Evolutionary conservation across 2,113 vertebrate genomes (phyloP), one percentile per base, ranked within the genome.

Genomic region (Helogale parvula): DNA sequence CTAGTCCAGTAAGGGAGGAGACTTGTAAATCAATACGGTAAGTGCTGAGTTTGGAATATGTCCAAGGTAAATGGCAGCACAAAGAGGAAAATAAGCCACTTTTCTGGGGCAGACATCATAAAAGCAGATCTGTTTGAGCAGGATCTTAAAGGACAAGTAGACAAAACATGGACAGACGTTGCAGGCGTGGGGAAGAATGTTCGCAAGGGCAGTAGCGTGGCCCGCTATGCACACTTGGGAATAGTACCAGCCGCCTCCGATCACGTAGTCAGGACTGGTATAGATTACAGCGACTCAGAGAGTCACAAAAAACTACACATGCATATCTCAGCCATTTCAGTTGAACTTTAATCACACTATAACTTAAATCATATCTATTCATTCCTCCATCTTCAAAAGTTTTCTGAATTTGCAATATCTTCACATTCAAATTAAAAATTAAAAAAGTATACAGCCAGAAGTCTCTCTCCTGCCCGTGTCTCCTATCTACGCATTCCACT

Each of bases 361-460:
- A 88, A 85, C 17, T 90, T 66, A 90, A 94, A 83, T 84, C 25
- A 11, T 21, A 90, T 71, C 41, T 81, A 60, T 47, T 68, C 33
- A 69, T 66, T 35, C 33, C 54, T 94, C 60, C 13, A 69, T 72
- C 15, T 80, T 84, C 76, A 94, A 41, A 93, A 89, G 21, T 5
- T 10, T 72, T 88, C 79, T 69, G 41, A 92, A 66, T 54, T 74
- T 41, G 31, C 7, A 90, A 81, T 33, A 74, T 52, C 66, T 89
- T 76, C 45, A 88, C n/a, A 92, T 17, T 72, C 52, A 94, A 88
- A 88, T 47, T 33, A 50, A 94, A 94, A 96, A 81, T 27, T 29
- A 27, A 91, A 54, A 90, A 91, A 52, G 33, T 29, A 16, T 31
- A 57, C 3, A 50, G 25, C 83, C 47, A 47, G 68, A 94, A 38